Percentiles rank a stretch among this genome's conserved stretches.
These are phyloP conservation scores for Coelopa pilipes DNA, from an alignment of 2,888 invertebrate species.

Conservation along the genomic window DNA sequence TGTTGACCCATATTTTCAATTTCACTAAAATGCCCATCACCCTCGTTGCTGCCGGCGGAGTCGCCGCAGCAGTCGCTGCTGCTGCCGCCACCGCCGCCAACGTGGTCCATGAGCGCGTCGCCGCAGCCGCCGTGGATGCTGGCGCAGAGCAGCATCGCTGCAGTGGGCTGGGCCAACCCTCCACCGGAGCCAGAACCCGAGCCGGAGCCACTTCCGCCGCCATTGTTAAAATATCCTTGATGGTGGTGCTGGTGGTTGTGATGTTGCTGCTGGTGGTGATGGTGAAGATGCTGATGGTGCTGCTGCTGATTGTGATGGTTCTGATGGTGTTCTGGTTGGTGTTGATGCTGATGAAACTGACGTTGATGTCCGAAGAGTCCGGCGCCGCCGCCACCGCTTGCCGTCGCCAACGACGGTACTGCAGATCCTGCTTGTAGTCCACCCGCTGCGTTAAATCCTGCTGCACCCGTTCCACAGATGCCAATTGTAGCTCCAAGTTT, in stretches of 20 bases:
- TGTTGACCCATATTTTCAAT: conserved; percentile 66
- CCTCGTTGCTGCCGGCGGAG: conserved; percentile 61
- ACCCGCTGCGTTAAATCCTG: conserved; percentile 47
- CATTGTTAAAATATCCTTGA: conserved; percentile 54
- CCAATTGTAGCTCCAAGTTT: conserved; percentile 69
- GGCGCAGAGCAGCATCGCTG: conserved; percentile 42
- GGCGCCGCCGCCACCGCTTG: conserved; percentile 44
- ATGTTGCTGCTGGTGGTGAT: conserved; percentile 43
- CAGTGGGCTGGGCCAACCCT: conserved; percentile 53
- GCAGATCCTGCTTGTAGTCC: conserved; percentile 48
- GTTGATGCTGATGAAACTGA: conserved; percentile 49
- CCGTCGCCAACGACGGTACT: conserved; percentile 39
- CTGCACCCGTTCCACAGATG: conserved; percentile 56
- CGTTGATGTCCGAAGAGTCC: conserved; percentile 49
- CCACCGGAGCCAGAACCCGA: conserved; percentile 45
- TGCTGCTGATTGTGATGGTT: conserved; percentile 45
- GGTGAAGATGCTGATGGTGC: conserved; percentile 49
- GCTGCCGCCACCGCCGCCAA: conserved; percentile 44
- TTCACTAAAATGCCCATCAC: conserved; percentile 68
- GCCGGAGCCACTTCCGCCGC: conserved; percentile 39
- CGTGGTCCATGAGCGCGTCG: conserved; percentile 49
- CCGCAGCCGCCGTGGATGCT: conserved; percentile 51
- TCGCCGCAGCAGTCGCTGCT: conserved; percentile 62
- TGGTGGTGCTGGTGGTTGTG: conserved; percentile 48
- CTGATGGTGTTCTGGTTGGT: conserved; percentile 47